Evolutionary conservation across 2,797 vertebrate genomes (phyloP).

Genomic region (Epinephelus awoara): DNA sequence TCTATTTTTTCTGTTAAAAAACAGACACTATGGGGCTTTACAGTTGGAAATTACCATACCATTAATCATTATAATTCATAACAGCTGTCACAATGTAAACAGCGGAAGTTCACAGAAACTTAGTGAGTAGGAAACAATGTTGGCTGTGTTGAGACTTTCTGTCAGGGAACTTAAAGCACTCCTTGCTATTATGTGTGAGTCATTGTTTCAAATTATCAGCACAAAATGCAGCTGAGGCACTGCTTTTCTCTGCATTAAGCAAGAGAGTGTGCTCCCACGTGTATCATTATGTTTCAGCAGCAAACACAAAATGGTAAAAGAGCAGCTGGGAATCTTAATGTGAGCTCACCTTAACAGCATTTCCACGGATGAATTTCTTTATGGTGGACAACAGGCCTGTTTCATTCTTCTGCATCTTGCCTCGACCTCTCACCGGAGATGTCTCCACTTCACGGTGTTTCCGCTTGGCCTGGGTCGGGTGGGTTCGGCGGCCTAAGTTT

Average conservation of each 20-base stretch:
- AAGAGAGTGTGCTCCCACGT: neutral
- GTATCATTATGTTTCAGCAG: neutral
- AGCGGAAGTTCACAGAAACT: slow-evolving; percentile 6
- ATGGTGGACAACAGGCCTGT: slow-evolving; percentile 95
- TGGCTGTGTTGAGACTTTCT: neutral
- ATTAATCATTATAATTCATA: neutral
- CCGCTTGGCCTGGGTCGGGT: slow-evolving; percentile 91
- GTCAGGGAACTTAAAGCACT: slow-evolving; percentile 5
- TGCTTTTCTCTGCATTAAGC: neutral
- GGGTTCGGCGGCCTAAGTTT: slow-evolving; percentile 85
- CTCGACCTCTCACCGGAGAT: slow-evolving; percentile 84
- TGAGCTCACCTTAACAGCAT: slow-evolving; percentile 91
- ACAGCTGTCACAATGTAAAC: slow-evolving; percentile 2
- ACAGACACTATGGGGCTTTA: neutral
- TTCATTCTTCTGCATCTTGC: slow-evolving; percentile 93
- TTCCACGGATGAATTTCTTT: slow-evolving; percentile 97
- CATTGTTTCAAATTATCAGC: neutral
- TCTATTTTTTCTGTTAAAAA: neutral
- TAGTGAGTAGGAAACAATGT: neutral
- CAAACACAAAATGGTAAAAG: neutral
- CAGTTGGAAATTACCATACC: neutral
- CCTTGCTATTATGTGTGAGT: slow-evolving; percentile 1
- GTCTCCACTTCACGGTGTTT: slow-evolving; percentile 93
- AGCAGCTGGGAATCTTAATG: neutral
- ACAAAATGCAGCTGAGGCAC: neutral